Evolutionary conservation across 2,797 vertebrate genomes (phyloP).

Genomic region (Borostomias antarcticus): DNA sequence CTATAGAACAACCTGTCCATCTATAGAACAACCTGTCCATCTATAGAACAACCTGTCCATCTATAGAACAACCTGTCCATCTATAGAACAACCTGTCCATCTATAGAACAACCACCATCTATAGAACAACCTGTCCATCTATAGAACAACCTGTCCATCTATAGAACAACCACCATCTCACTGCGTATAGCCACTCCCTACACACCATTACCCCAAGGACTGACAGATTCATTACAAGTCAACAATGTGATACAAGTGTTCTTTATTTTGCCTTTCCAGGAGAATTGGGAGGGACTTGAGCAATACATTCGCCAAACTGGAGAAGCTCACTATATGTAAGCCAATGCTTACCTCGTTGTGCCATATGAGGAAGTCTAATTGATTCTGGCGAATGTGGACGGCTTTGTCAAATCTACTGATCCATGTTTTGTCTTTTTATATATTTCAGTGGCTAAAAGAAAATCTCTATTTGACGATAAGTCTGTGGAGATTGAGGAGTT

Average conservation of each 20-base stretch:
- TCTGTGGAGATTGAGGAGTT: conserved; percentile 92
- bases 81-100: no score
- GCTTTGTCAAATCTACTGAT: neutral
- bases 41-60: no score
- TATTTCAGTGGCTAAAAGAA: conserved; percentile 90
- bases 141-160: no score
- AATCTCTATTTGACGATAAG: conserved; percentile 95
- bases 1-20: no score
- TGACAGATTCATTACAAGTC: no score
- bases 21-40: no score
- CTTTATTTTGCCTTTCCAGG: conserved; percentile 66
- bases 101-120: no score
- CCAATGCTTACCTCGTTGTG: conserved; percentile 28
- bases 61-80: no score
- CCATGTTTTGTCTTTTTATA: conserved; percentile 13
- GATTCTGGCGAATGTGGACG: neutral
- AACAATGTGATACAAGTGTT: neutral
- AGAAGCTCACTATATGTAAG: conserved; percentile 95
- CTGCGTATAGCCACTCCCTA: no score
- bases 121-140: no score
- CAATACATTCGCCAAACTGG: conserved; percentile 95
- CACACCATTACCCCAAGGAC: no score
- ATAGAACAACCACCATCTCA: no score
- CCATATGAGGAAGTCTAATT: neutral
- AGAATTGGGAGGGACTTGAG: conserved; percentile 94